A percentile compares a stretch with the other conserved stretches of the same genome.
These are phyloP conservation scores for Erebia ligea DNA, from an alignment of 2,888 invertebrate genomes.

Conservation along the genomic window DNA sequence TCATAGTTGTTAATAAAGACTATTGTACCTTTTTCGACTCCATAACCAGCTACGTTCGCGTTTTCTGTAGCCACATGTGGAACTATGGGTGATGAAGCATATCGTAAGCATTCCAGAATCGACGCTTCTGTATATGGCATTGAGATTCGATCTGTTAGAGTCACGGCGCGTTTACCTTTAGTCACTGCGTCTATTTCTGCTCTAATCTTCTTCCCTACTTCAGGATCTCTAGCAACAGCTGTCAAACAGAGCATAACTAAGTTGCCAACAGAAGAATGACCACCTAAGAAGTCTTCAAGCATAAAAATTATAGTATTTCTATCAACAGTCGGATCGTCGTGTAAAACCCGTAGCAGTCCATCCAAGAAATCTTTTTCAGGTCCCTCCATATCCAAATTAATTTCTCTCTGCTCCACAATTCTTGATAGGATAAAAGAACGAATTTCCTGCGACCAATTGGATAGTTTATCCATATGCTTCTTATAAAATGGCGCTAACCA, in stretches of 20 bases:
- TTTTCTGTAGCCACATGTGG: slow-evolving; percentile 94
- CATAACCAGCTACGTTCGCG: slow-evolving; percentile 87
- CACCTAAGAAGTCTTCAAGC: slow-evolving; percentile 94
- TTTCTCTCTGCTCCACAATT: slow-evolving; percentile 85
- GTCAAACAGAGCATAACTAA: slow-evolving; percentile 90
- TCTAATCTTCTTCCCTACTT: slow-evolving; percentile 85
- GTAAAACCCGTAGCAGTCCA: slow-evolving; percentile 87
- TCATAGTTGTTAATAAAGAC: slow-evolving; percentile 93
- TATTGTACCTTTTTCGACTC: slow-evolving; percentile 89
- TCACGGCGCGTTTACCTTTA: slow-evolving; percentile 81
- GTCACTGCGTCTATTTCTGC: slow-evolving; percentile 86
- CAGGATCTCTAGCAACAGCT: slow-evolving; percentile 86
- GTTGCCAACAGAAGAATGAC: slow-evolving; percentile 94
- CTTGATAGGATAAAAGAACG: slow-evolving; percentile 88
- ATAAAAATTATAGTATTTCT: slow-evolving; percentile 92
- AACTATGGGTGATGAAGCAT: slow-evolving; percentile 93
- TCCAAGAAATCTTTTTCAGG: slow-evolving; percentile 91
- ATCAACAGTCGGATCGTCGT: slow-evolving; percentile 86
- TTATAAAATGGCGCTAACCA: slow-evolving; percentile 90
- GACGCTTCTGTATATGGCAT: slow-evolving; percentile 93
- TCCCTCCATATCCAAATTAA: slow-evolving; percentile 81
- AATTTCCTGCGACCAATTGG: slow-evolving; percentile 87
- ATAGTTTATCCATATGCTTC: slow-evolving; percentile 86
- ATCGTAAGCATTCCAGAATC: slow-evolving; percentile 90
- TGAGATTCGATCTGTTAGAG: slow-evolving; percentile 85